Conservation (phyloP, 1,140 invertebrate genomes). For the Chlorops oryzae region DNA sequence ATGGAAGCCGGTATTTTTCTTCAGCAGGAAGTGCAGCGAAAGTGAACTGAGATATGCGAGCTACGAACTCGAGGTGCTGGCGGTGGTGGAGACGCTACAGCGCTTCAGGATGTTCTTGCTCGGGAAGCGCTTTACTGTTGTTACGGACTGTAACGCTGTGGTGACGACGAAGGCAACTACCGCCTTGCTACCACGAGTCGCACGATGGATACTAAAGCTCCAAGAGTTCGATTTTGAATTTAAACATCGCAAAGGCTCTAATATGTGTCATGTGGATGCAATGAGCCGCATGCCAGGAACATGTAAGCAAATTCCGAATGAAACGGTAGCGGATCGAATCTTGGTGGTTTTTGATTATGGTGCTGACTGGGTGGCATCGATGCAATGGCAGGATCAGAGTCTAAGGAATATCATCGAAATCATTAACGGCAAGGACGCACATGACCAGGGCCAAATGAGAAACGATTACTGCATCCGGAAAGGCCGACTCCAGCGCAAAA, state of each 20-base stretch:
- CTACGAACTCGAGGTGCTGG: constrained; percentile 42
- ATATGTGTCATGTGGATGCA: constrained; percentile 19
- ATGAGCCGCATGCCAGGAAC: constrained; percentile 9
- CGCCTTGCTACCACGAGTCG: constrained; percentile 30
- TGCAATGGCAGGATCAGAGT: background rate
- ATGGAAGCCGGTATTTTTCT: too few relatives aligned
- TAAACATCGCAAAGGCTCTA: background rate
- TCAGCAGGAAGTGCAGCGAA: too few relatives aligned
- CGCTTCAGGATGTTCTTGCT: constrained; percentile 35
- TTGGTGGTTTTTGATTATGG: background rate
- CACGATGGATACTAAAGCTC: constrained; percentile 17
- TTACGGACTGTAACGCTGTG: constrained; percentile 44
- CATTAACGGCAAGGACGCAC: background rate
- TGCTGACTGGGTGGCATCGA: background rate
- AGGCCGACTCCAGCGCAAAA: background rate
- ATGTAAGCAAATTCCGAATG: background rate
- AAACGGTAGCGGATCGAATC: too few relatives aligned
- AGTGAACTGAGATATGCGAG: constrained; percentile 41
- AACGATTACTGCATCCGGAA: background rate
- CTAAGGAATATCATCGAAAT: background rate
- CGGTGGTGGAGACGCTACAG: constrained; percentile 26
- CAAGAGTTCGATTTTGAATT: constrained; percentile 8
- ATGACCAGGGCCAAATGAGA: background rate
- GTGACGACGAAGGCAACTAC: constrained; percentile 37
- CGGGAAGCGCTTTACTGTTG: constrained; percentile 35